Evolutionary conservation across 2,888 invertebrate species (phyloP).

Genomic region (Eupelmus urozonus): DNA sequence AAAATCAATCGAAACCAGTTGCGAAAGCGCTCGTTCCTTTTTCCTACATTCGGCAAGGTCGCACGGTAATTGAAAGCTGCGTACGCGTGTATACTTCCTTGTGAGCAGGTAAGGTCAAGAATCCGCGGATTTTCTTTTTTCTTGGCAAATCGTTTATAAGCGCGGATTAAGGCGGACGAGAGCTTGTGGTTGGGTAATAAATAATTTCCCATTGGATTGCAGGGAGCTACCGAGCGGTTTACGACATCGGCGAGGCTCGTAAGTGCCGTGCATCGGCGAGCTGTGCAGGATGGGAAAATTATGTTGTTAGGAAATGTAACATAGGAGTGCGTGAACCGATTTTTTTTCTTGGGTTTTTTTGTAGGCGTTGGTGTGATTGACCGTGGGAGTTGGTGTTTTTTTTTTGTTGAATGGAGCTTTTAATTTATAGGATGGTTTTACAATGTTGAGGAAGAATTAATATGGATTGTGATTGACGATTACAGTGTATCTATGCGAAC

Average conservation of each 20-base stretch:
- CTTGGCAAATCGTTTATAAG: neutral
- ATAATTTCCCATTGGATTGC: constrained; percentile 40
- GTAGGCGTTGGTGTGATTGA: no score
- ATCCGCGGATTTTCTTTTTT: constrained; percentile 9
- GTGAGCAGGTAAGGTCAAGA: constrained; percentile 15
- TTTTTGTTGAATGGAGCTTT: no score
- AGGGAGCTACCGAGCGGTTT: constrained; percentile 26
- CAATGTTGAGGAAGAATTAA: no score
- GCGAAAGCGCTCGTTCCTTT: neutral
- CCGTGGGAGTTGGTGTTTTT: no score
- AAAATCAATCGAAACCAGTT: constrained; percentile 5
- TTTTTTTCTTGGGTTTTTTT: no score
- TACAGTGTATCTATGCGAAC: no score
- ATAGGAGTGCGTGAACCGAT: constrained; percentile 1
- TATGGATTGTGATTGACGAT: no score
- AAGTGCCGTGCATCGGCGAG: neutral
- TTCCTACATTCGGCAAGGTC: neutral
- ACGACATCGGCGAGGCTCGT: constrained; percentile 41
- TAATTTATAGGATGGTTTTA: no score
- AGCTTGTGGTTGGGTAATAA: constrained; percentile 18
- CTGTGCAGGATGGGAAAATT: constrained; percentile 8
- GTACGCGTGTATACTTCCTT: neutral
- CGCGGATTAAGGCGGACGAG: neutral
- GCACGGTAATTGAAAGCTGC: neutral
- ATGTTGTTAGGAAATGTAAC: constrained; percentile 25